Evolutionary conservation across 2,113 vertebrate species (phyloP).

Genomic region (Microtus richardsoni): DNA sequence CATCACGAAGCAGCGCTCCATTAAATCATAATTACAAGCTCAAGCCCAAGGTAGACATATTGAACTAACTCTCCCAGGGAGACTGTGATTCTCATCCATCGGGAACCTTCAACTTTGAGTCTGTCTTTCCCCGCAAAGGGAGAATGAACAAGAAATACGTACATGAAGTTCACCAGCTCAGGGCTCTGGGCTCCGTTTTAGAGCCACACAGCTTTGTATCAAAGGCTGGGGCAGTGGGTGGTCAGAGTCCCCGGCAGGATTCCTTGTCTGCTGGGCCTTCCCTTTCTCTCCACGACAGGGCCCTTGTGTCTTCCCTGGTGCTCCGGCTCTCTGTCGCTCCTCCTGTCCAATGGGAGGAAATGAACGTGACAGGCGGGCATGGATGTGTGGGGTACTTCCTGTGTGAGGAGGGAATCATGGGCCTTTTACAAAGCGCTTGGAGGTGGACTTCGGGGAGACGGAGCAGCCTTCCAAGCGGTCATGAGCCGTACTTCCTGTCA

Average conservation of each 20-base stretch:
- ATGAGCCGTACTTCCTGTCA: not conserved
- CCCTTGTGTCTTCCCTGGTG: not conserved
- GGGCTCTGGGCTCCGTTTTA: not conserved
- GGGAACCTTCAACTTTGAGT: not conserved
- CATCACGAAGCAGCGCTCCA: not conserved
- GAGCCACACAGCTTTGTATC: not conserved
- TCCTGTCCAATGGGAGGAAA: not conserved
- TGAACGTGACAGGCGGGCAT: not conserved
- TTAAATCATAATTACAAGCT: conserved; percentile 60
- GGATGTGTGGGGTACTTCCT: not conserved
- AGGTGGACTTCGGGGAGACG: not conserved
- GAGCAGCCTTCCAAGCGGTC: not conserved
- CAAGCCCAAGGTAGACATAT: not conserved
- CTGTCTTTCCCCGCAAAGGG: rapidly evolving
- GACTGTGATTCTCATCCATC: rapidly evolving
- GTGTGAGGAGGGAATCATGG: no score
- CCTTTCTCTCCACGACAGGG: not conserved
- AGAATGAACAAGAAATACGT: not conserved
- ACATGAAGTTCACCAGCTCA: rapidly evolving
- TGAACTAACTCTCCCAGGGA: conserved; percentile 8
- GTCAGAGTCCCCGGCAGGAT: not conserved
- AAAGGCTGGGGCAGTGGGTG: no score
- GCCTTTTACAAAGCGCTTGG: not conserved
- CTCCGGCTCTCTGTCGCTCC: not conserved
- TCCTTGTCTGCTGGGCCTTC: not conserved